Evolutionary conservation across 2,888 invertebrate species (phyloP).

Genomic region (Caenorhabditis sp.): DNA sequence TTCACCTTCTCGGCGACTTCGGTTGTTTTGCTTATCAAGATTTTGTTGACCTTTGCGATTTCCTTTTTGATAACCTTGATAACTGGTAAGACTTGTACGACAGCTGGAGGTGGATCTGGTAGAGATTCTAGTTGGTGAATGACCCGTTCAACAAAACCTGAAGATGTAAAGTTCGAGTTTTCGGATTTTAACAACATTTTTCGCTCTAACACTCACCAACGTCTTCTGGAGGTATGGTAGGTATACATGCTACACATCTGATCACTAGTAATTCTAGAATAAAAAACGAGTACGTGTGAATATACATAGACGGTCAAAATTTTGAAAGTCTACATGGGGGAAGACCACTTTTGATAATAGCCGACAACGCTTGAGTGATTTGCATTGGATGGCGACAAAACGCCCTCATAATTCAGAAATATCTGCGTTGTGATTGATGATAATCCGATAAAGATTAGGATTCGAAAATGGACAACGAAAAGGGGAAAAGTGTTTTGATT

Average conservation of each 20-base stretch:
- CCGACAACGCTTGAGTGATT: constrained; percentile 44
- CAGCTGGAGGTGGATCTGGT: constrained; percentile 22
- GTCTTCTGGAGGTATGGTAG: constrained; percentile 47
- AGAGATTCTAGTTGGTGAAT: constrained; percentile 38
- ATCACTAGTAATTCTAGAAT: constrained; percentile 24
- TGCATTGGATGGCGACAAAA: constrained; percentile 32
- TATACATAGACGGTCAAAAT: constrained; percentile 64
- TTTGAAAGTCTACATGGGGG: constrained; percentile 40
- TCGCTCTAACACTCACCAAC: constrained; percentile 35
- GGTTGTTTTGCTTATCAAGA: constrained; percentile 44
- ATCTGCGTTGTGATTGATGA: constrained; percentile 34
- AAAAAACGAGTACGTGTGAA: constrained; percentile 51
- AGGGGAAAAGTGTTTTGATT: too few relatives aligned
- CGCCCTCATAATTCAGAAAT: constrained; percentile 33
- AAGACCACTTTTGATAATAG: constrained; percentile 13
- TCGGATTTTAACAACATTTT: neutral
- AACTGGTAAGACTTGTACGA: constrained; percentile 14
- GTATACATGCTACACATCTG: constrained; percentile 43
- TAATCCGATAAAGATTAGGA: constrained; percentile 16
- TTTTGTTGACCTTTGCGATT: constrained; percentile 38
- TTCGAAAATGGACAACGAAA: neutral
- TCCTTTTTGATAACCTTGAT: constrained; percentile 50
- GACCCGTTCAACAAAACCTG: constrained; percentile 36
- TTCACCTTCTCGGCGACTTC: constrained; percentile 18
- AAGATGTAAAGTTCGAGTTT: neutral